Evolutionary conservation across 2,113 vertebrate genomes (phyloP), one percentile per base, ranked within the genome.

Genomic region (Nansenia antarctica): DNA sequence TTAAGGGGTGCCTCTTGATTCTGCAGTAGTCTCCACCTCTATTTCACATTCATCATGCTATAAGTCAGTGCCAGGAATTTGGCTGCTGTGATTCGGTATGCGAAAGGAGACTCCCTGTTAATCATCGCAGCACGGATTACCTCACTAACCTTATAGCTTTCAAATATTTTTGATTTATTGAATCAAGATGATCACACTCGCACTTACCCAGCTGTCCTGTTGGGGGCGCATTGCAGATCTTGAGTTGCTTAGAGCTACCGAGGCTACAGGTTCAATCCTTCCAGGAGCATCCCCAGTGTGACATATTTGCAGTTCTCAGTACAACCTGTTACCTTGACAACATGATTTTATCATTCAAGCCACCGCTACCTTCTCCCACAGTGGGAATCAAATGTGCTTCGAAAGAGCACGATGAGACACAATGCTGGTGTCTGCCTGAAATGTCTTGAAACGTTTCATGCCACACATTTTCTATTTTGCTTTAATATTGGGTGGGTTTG

Each of bases 261-360:
- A 69, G 78, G 79, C 88, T 88, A 88, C 85, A 68, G 73, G 82
- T 71, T 69, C 79, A 88, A 74, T 85, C 77, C 84, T 90, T 75
- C 83, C 84, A 77, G 78, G 81, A 90, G 89, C 90, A 86, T 89
- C 87, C 83, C 80, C 82, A 74, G 64, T 86, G 81, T 80, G 68
- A 86, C 88, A 84, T 85, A 86, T 79, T 85, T 81, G 80, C 87
- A 87, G 85, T 80, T 83, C 87, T 88, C 84, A 83, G 85, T 83
- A 88, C 85, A 86, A 92, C 87, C 89, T 88, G 91, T 92, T 91
- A 89, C 91, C 91, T 90, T 92, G 91, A 92, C 91, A 93, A 93
- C 91, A 62, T 89, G 87, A 81, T 90, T 91, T 91, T 91, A 92
- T 91, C 88, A 91, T 90, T 89, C 90, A 86, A 87, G 87, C 81